A percentile compares a stretch with the other conserved stretches of the same genome.
Evolutionary conservation across 2,797 vertebrate genomes (phyloP).

Genomic region (Premnoplex brunnescens): DNA sequence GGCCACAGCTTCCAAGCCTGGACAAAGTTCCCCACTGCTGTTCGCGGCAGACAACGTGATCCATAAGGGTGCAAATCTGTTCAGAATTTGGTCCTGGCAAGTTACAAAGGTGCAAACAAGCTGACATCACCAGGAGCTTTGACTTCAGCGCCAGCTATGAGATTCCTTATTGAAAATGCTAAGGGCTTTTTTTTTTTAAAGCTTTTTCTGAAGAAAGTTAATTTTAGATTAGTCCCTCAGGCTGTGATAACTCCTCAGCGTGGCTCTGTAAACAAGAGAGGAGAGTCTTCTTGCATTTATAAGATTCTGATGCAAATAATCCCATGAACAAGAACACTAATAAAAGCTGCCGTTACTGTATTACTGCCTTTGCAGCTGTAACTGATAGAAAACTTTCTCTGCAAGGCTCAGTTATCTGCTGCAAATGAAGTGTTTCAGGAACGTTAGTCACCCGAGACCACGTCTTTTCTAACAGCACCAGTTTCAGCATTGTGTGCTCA

Average conservation of each 20-base stretch:
- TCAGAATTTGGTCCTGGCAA: constrained; percentile 55
- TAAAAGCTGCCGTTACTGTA: neutral
- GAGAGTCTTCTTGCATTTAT: constrained; percentile 56
- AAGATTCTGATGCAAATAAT: constrained; percentile 62
- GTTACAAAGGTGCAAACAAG: constrained; percentile 63
- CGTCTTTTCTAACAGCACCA: constrained; percentile 47
- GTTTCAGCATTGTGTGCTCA: constrained; percentile 6
- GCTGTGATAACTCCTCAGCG: constrained; percentile 69
- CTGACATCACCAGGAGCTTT: constrained; percentile 61
- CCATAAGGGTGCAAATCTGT: constrained; percentile 27
- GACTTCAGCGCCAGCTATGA: constrained; percentile 33
- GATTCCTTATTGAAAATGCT: constrained; percentile 52
- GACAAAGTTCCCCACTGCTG: neutral
- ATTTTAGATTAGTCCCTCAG: constrained; percentile 68
- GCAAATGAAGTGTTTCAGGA: constrained; percentile 32
- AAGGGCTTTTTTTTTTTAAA: constrained; percentile 52
- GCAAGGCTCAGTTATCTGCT: constrained; percentile 14
- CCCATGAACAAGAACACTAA: constrained; percentile 42
- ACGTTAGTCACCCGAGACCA: constrained; percentile 34
- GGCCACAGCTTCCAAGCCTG: neutral
- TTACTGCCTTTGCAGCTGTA: constrained; percentile 40
- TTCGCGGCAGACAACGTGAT: neutral
- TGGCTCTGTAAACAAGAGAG: constrained; percentile 68
- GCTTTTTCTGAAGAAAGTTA: constrained; percentile 68
- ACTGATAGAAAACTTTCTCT: constrained; percentile 58